Evolutionary conservation across 2,888 invertebrate species (phyloP), one percentile per base, ranked within the genome.

Genomic region (Anthoptus insignis): DNA sequence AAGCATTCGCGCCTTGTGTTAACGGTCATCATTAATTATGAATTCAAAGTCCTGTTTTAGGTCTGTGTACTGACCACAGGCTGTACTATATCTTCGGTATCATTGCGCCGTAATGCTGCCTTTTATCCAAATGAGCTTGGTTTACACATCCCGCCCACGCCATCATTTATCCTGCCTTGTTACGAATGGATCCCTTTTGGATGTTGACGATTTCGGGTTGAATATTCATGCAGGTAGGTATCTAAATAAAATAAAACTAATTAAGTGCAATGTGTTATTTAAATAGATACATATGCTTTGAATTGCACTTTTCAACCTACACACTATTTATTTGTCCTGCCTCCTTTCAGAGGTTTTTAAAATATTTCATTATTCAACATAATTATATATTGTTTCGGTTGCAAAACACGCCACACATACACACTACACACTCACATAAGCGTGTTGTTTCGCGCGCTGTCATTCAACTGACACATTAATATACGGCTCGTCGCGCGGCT

Each of bases 1-100:
- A 8, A 39, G 16, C 16, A 39, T n/a, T n/a, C n/a, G n/a, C n/a
- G n/a, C n/a, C 7, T 3, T 14, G 39, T 39, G 39, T 39, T 6
- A 16, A 14, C 7, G 14, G 72, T 76, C 80, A 81, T 81, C 77
- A 79, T 78, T 76, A 70, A 79, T 78, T 76, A 75, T 71, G 74
- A 67, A 11, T 42, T 42, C 42, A 42, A 42, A 42, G 9, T 42
- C 19, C 9, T 45, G 16, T n/a, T n/a, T n/a, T n/a, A n/a, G n/a
- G n/a, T n/a, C n/a, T n/a, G n/a, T 52, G 52, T 29, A 11, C 13
- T 13, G 32, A 32, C 27, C 29, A 52, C 27, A 29, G 29, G 29
- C 19, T 52, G 13, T 52, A 29, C 16, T 11, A 52, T 27, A 32
- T 52, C 29, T 9, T 27, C 16, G 32, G 27, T 27, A 16, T 29